Evolutionary conservation across 2,113 vertebrate species (phyloP), one percentile per base, ranked within the genome.

Genomic region (Albula goreensis): DNA sequence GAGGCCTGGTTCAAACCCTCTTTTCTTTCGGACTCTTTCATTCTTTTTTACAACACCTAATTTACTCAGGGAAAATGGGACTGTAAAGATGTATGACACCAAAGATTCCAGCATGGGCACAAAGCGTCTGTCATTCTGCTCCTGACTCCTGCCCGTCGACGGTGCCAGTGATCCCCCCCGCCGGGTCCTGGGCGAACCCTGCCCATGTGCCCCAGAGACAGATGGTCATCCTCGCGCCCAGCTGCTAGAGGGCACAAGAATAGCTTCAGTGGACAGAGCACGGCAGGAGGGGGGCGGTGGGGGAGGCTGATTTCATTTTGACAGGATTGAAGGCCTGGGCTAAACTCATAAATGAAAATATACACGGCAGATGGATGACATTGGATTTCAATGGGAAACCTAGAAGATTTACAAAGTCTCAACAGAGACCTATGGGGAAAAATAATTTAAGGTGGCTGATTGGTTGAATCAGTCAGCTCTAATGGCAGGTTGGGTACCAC

Each of bases 121-220:
- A n/a, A 81, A 86, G 90, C 49, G 91, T 89, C 86, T 86, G 92
- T 93, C 89, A 91, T 90, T 90, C 89, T 88, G 60, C 87, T 92
- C 83, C 88, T 85, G 89, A 63, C 51, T 56, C 85, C 31, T 80
- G 82, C 88, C 82, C 83, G 31, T 70, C 10, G 85, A 87, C 78
- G 83, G 85, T 86, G 81, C 74, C 83, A 90, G 83, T 88, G 84
- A 89, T 85, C 79, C 89, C 60, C 89, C 80, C 31, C 31, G 31
- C 31, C 31, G 31, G 31, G 0, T 41, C 31, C 31, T 41, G 31
- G 63, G 87, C 78, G 88, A 50, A 78, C 85, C 84, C 88, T 90
- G 82, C 81, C 89, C 84, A 89, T 88, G 90, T 91, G 89, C 83
- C 60, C 89, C 87, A 91, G 91, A 92, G 90, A 74, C 89, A 90